Evolutionary conservation across 2,888 invertebrate species (phyloP).

Genomic region (Aphodius granarius): DNA sequence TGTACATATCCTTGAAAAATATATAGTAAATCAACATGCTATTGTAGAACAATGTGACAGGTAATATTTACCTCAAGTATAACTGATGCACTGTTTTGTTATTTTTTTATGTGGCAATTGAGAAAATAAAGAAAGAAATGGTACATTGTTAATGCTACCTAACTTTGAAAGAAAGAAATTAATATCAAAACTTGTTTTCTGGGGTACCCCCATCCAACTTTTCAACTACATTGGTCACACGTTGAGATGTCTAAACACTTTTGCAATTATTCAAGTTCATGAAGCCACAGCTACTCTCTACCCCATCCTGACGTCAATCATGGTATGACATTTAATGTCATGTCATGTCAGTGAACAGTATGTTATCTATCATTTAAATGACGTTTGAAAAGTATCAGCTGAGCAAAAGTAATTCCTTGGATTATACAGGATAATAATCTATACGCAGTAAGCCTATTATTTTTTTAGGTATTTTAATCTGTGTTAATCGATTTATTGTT

Average conservation of each 20-base stretch:
- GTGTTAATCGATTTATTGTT: neutral
- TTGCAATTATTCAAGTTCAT: no score
- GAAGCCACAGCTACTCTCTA: no score
- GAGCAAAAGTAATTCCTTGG: neutral
- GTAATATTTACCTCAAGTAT: neutral
- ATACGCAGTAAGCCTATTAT: neutral
- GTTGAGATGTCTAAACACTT: no score
- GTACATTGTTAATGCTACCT: no score
- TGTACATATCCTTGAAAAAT: neutral
- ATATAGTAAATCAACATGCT: neutral
- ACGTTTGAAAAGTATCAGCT: neutral
- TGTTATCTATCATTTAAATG: neutral
- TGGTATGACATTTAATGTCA: no score
- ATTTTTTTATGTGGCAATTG: neutral
- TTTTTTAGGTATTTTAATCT: neutral
- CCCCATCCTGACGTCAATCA: no score
- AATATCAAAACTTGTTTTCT: no score
- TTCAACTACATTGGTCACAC: no score
- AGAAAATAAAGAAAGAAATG: no score
- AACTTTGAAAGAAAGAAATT: no score
- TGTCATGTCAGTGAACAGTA: no score
- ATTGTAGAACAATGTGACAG: neutral
- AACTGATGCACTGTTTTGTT: neutral
- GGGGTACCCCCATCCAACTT: no score
- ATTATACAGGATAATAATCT: neutral